Base-by-base conservation (phyloP, 2,113 vertebrate genomes). In the Oenanthe melanoleuca region DNA sequence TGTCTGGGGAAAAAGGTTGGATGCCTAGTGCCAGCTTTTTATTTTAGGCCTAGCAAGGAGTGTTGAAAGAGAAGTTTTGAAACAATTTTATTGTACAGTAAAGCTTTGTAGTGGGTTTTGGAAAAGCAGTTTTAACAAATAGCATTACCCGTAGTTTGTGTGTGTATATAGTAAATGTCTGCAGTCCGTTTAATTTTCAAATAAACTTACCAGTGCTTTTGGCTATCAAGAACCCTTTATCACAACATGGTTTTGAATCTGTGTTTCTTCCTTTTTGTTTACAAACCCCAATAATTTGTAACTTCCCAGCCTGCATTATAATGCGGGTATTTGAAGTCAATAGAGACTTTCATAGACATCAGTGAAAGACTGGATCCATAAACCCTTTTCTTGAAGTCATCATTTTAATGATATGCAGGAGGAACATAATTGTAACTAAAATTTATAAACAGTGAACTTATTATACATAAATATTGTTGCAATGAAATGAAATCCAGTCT, bases 391-490 rank as follows among this genome's bases (percentile, higher is more conserved):
- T 33, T 57, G 15, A 34, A 75, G 31, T 40, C 63, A 26, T 82
- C 45, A 14, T 38, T 80, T 38, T 16, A 56, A 63, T 89, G 4
- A 80, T 64, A 72, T 80, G 20, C 9, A 69, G 63, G 33, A n/a
- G 55, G 22, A 81, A 59, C 6, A 14, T 67, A 80, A 49, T 57
- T 65, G 42, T 71, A 80, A 73, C 60, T 82, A 73, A 91, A 73
- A 80, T 37, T 80, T 71, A 52, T 16, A 72, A 81, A 61, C 80
- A 65, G 34, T n/a, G 12, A 78, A 47, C 44, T 52, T 89, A 56
- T 79, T 56, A 28, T 38, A 64, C 34, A 85, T 94, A 80, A 94
- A 92, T 95, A 92, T 80, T 96, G 12, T 83, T 87, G 29, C 72
- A 91, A 78, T 67, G 59, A 88, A 89, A 93, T 79, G 3, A 80